Evolutionary conservation across 2,113 vertebrate genomes (phyloP).

Genomic region (Actinemys pallida): DNA sequence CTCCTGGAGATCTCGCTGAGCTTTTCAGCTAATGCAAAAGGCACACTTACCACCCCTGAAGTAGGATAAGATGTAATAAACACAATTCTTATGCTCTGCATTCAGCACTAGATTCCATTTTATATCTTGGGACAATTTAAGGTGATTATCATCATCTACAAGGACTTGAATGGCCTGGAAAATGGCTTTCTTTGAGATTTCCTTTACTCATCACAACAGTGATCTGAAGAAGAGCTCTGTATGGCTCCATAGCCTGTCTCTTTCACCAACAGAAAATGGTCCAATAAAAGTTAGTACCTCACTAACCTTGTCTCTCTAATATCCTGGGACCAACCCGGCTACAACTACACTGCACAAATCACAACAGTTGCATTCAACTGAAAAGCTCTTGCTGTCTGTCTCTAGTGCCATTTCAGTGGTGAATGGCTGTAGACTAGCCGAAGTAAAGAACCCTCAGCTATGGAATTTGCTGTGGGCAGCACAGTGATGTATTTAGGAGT

Average conservation of each 20-base stretch:
- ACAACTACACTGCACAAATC: background rate
- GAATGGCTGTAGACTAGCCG: background rate
- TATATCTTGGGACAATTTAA: background rate
- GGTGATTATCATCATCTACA: background rate
- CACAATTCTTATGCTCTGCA: background rate
- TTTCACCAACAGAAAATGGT: too few relatives aligned
- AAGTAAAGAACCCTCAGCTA: too few relatives aligned
- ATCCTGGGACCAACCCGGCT: too few relatives aligned
- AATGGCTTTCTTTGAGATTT: background rate
- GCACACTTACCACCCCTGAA: background rate
- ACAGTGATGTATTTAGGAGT: too few relatives aligned
- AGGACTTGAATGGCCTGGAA: conserved; percentile 2
- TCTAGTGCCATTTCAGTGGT: background rate
- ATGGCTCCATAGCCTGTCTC: too few relatives aligned
- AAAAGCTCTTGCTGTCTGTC: background rate
- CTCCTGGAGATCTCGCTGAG: background rate
- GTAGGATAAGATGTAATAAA: background rate
- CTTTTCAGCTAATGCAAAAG: background rate
- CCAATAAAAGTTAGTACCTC: too few relatives aligned
- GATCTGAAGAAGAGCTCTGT: too few relatives aligned
- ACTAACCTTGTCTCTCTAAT: too few relatives aligned
- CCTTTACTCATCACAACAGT: background rate
- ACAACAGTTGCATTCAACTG: background rate
- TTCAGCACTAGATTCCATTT: accelerated
- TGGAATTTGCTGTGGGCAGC: too few relatives aligned